Conservation (phyloP, 1,140 invertebrate species). For the Drosophila bocqueti region DNA sequence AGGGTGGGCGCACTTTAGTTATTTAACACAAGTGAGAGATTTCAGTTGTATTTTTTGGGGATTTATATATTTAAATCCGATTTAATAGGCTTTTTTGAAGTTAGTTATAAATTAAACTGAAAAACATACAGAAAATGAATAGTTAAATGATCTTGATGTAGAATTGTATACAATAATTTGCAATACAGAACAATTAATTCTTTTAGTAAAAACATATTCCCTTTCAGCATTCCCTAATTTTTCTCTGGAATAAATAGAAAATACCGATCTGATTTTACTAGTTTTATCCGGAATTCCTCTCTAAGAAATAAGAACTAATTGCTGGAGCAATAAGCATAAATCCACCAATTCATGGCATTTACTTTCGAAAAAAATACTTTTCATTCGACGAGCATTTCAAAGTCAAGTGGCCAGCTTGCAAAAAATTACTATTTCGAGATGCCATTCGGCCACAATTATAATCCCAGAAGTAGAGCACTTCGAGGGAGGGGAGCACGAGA, state of each 20-base stretch:
- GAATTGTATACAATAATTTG: too few relatives aligned
- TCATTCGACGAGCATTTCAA: neutral
- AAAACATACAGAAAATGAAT: neutral
- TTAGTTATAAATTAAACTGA: neutral
- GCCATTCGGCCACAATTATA: conserved; percentile 26
- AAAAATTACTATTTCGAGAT: conserved; percentile 23
- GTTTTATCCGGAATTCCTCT: neutral
- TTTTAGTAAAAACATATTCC: too few relatives aligned
- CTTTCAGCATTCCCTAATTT: neutral
- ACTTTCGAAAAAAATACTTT: neutral
- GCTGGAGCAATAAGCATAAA: neutral
- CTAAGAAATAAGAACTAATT: conserved; percentile 13
- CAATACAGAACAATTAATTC: neutral
- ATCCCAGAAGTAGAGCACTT: conserved; percentile 6
- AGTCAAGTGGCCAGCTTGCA: conserved; percentile 37
- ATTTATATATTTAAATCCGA: neutral
- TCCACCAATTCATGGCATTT: neutral
- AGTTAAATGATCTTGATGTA: neutral
- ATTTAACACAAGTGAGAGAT: neutral
- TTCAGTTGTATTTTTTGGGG: rapidly evolving
- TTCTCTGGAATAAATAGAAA: neutral
- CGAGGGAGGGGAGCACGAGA: neutral
- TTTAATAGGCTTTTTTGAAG: neutral
- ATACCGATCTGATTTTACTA: neutral
- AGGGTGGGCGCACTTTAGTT: neutral